These are phyloP conservation scores for Rhagonycha fulva DNA, from an alignment of 2,888 invertebrate species.

Conservation along the genomic window DNA sequence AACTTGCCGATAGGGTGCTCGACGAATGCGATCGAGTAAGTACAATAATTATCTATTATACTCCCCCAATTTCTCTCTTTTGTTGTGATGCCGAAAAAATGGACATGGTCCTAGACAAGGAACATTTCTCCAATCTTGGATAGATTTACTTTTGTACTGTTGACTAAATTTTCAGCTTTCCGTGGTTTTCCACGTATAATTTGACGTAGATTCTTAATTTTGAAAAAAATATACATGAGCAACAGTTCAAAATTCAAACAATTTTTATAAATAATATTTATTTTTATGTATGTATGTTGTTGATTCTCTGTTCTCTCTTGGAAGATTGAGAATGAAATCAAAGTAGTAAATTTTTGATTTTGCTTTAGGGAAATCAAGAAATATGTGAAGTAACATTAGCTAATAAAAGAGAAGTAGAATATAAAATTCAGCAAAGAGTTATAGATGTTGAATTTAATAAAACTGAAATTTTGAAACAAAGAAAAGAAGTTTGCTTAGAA, in stretches of 20 bases:
- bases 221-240: too few species aligned
- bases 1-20: conserved; percentile 78
- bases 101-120: too few species aligned
- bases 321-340: too few species aligned
- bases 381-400: conserved; percentile 70
- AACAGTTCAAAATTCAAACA: too few species aligned
- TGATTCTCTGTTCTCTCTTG: too few species aligned
- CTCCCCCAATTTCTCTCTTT: neutral
- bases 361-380: conserved; percentile 66
- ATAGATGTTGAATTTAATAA: conserved; percentile 82
- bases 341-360: neutral
- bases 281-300: too few species aligned
- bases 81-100: neutral
- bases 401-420: conserved; percentile 79
- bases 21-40: conserved; percentile 59
- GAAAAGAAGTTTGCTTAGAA: conserved; percentile 76
- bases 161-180: too few species aligned
- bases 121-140: too few species aligned
- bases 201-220: too few species aligned
- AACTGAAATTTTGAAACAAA: conserved; percentile 74
- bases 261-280: too few species aligned
- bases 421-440: conserved; percentile 78
- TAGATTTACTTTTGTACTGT: too few species aligned
- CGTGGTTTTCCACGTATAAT: too few species aligned
- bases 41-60: neutral